Evolutionary conservation across 2,888 invertebrate genomes (phyloP).

Genomic region (Oithona nana): DNA sequence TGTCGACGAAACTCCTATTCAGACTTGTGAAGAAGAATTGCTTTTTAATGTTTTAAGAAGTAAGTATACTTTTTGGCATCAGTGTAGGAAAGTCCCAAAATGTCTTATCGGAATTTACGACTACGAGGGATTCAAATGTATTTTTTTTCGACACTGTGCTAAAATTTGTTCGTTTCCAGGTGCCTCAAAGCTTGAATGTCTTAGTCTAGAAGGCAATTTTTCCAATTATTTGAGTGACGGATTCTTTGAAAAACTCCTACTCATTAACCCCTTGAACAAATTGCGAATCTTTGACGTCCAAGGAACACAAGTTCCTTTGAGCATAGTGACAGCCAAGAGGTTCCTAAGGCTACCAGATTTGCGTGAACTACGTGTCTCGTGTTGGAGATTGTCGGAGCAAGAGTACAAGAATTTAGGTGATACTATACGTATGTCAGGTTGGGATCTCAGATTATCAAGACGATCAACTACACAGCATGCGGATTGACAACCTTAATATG

Average conservation of each 20-base stretch:
- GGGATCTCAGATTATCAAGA: not conserved
- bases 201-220: not conserved
- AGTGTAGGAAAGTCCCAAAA: too few species aligned
- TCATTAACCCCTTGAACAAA: not conserved
- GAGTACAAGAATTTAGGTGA: not conserved
- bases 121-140: too few species aligned
- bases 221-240: not conserved
- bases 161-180: not conserved
- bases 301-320: not conserved
- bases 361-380: not conserved
- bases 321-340: not conserved
- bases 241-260: not conserved
- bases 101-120: too few species aligned
- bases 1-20: not conserved
- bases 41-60: not conserved
- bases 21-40: not conserved
- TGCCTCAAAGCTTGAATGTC: not conserved
- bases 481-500: too few species aligned
- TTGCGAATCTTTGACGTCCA: not conserved
- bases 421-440: not conserved
- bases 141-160: not conserved
- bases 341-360: not conserved
- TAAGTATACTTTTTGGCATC: too few species aligned
- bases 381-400: constrained; percentile 6
- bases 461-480: not conserved